phyloP scores from a whole-genome alignment of 1,140 invertebrate genomes.

The Penaeus chinensis region DNA sequence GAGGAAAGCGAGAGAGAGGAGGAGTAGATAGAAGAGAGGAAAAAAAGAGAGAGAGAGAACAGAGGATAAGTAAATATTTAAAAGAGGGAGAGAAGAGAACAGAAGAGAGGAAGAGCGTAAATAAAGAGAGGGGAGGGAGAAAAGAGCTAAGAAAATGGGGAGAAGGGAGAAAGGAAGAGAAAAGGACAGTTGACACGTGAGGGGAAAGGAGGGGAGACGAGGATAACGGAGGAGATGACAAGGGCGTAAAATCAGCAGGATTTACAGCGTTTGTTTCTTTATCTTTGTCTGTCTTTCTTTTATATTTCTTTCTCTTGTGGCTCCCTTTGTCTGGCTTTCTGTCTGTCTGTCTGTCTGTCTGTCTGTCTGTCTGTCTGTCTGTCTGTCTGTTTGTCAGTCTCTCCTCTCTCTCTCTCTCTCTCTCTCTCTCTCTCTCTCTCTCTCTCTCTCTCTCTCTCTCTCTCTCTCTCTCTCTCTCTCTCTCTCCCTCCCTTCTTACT shows the following conservation, averaged over 20 bases:
- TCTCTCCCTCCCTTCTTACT: not conserved
- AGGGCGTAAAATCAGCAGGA: not conserved
- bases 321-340: not conserved
- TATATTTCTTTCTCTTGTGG: not conserved
- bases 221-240: not conserved
- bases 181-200: not conserved
- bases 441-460: not conserved
- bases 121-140: not conserved
- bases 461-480: slow-evolving; percentile 22
- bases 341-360: not conserved
- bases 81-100: too few species aligned
- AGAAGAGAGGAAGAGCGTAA: not conserved
- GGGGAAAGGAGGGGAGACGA: not conserved
- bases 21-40: not conserved
- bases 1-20: not conserved
- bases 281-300: not conserved
- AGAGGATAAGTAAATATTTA: too few species aligned
- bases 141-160: not conserved
- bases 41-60: not conserved
- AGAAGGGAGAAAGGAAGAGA: not conserved
- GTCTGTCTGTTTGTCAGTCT: slow-evolving; percentile 7
- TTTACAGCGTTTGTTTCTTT: not conserved
- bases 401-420: slow-evolving; percentile 22
- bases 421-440: slow-evolving; percentile 3
- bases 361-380: not conserved